Conservation (phyloP, 2,797 vertebrate genomes). For the Leptodactylus fallax region DNA sequence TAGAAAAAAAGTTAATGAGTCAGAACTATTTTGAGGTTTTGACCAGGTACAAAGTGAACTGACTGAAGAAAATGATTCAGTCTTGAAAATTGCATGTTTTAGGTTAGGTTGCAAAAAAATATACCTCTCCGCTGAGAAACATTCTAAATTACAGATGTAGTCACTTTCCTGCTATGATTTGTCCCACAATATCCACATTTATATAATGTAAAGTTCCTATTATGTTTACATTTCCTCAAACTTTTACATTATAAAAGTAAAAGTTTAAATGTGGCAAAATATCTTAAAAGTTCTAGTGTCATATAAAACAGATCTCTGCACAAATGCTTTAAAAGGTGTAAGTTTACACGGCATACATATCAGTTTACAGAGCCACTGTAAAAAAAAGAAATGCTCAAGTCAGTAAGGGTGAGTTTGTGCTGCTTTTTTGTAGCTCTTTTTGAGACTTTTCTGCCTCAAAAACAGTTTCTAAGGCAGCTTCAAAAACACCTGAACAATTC, state of each 20-base stretch:
- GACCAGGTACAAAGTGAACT: neutral
- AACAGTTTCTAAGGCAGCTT: too few species aligned
- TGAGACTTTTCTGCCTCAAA: too few species aligned
- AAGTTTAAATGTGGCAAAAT: neutral
- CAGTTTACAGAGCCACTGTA: too few species aligned
- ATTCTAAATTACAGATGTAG: neutral
- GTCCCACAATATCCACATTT: neutral
- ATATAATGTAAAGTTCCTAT: neutral
- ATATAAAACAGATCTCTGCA: too few species aligned
- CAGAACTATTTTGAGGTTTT: neutral
- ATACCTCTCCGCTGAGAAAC: neutral
- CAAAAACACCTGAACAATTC: too few species aligned
- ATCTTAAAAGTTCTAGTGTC: too few species aligned
- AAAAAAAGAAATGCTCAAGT: too few species aligned
- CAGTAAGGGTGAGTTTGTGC: too few species aligned
- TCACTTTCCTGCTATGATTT: neutral
- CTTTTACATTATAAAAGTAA: neutral
- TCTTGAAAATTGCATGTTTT: neutral
- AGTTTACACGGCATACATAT: too few species aligned
- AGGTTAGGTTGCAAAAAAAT: neutral
- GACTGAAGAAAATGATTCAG: conserved; percentile 1
- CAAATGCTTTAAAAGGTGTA: too few species aligned
- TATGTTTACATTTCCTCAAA: too few species aligned
- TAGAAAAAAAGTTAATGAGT: neutral
- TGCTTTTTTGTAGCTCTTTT: too few species aligned